phyloP scores from a whole-genome alignment of 2,888 invertebrate species.

The Polydrusus pterygomalis region DNA sequence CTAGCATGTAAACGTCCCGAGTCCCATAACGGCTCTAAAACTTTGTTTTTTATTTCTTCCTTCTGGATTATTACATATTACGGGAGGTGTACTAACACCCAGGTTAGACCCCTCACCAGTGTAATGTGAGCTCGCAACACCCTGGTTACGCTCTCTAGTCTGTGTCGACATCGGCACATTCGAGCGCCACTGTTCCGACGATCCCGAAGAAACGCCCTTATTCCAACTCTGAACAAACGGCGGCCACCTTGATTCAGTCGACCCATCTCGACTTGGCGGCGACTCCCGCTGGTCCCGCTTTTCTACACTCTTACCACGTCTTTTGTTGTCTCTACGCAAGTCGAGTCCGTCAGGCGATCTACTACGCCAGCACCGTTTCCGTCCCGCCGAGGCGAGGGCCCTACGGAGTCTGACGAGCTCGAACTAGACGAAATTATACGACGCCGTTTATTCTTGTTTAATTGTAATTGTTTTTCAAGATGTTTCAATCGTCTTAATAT shows the following conservation, averaged over 20 bases:
- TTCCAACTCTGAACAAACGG: neutral
- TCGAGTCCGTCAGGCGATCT: too few species aligned
- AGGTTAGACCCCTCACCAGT: neutral
- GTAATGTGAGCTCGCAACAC: neutral
- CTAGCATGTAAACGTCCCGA: constrained; percentile 16
- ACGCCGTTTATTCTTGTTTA: too few species aligned
- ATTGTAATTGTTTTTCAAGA: too few species aligned
- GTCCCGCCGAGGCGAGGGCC: too few species aligned
- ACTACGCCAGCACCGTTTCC: too few species aligned
- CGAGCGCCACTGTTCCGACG: constrained; percentile 5
- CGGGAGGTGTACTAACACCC: constrained; percentile 14
- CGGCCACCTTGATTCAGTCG: neutral
- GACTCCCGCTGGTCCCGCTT: too few species aligned
- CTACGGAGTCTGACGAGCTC: too few species aligned
- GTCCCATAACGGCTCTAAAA: constrained; percentile 16
- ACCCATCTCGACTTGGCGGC: too few species aligned
- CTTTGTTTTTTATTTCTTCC: neutral
- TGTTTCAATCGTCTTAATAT: too few species aligned
- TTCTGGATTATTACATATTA: neutral
- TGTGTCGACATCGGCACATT: constrained; percentile 17
- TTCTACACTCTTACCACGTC: too few species aligned
- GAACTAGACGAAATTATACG: too few species aligned
- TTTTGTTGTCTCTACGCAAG: too few species aligned
- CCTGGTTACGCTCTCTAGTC: neutral
- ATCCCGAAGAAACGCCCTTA: neutral